These are phyloP conservation scores for Eonycteris spelaea DNA, from an alignment of 2,113 vertebrate species.

Conservation along the genomic window DNA sequence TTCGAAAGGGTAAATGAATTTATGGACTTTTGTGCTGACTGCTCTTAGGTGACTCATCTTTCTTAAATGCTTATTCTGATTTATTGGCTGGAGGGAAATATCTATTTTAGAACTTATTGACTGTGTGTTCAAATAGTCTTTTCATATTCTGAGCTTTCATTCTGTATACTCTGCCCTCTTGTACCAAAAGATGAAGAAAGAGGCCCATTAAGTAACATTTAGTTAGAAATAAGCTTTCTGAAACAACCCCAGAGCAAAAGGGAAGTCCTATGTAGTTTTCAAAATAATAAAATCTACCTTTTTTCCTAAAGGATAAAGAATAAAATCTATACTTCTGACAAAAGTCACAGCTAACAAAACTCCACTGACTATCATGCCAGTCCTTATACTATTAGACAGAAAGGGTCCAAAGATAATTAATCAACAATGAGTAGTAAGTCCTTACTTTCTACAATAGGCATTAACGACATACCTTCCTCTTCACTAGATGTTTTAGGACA, in stretches of 20 bases:
- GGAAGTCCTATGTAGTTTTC: background rate
- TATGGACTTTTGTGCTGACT: background rate
- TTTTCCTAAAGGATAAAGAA: background rate
- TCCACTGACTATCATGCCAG: background rate
- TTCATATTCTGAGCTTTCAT: background rate
- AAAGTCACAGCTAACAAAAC: background rate
- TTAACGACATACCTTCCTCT: conserved; percentile 87
- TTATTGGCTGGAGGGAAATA: background rate
- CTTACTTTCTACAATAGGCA: background rate
- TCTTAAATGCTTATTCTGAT: background rate
- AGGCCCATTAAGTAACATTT: background rate
- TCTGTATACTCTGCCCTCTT: background rate
- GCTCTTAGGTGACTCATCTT: background rate
- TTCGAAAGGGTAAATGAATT: conserved; percentile 20
- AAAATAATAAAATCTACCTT: conserved; percentile 15
- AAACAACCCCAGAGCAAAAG: conserved; percentile 3
- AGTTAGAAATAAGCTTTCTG: conserved; percentile 15
- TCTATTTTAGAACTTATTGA: background rate
- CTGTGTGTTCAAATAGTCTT: background rate
- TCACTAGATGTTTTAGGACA: conserved; percentile 94
- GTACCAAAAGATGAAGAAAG: background rate
- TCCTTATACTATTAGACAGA: background rate
- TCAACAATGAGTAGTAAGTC: background rate
- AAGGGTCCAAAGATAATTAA: background rate
- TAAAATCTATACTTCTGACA: background rate